Base-by-base conservation (phyloP, 64 coral and sea anemone genomes). In the Exaiptasia diaphana region DNA sequence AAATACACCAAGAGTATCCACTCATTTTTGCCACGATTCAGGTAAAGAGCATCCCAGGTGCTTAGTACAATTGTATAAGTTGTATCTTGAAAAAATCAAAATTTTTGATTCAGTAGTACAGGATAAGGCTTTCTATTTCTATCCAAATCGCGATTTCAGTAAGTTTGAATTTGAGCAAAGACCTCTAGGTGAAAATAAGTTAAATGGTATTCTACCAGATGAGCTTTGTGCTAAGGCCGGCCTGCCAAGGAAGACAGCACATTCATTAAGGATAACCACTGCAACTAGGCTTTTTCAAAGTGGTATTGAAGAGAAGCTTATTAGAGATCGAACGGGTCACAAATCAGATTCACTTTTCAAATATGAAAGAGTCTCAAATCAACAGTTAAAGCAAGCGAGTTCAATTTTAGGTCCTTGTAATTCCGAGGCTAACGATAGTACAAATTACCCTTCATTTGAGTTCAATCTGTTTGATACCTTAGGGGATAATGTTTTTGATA, bases 141-240 rank as follows among this genome's bases (percentile, higher is more conserved):
- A 54, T 15, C 50, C 50, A 20, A 15, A 54, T 14, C 50, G 50
- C 24, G 50, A 54, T 23, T 54, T 23, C 3, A 54, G 50, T 54
- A 15, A 20, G 17, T 54, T 54, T 54, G 50, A 54, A 54, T 54
- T 20, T 23, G 50, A 54, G 24, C 50, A 54, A 54, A 23, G 17
- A 20, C 50, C 50, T 20, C 15, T 54, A 54, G 50, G 50, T 20
- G 24, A 20, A 2, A 54, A 54, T 54, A 54, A 15, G 24, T 54
- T 83, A 36, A 69, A 82, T 82, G 9, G 12, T 9, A 67, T 82
- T 34, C 32, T 82, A 33, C 79, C 80, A 4, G n/a, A n/a, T n/a
- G 20, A 71, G 11, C 39, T 83, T 33, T 57, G 44, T 1, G 59
- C 70, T 18, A 32, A 8, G 25, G 68, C 54, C 60, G 52, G 65